Conservation (phyloP, 2,888 invertebrate species). For the Hydraecia micacea region DNA sequence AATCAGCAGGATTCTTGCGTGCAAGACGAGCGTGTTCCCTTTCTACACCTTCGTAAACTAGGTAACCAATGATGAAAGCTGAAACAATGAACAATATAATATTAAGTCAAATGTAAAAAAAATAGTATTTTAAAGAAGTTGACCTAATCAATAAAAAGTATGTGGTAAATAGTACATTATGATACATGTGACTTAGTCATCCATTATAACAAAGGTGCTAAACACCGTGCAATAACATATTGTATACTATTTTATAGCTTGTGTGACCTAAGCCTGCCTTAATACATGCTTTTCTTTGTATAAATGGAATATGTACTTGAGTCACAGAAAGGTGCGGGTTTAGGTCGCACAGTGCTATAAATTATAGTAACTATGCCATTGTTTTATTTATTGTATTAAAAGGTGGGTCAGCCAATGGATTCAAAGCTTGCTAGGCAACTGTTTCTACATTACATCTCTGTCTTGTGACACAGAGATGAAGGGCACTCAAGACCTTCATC, state of each 20-base stretch:
- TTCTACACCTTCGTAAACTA: conserved; percentile 91
- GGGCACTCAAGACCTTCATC: neutral
- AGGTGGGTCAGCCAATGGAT: neutral
- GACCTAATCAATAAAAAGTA: neutral
- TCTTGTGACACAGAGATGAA: neutral
- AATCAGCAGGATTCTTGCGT: conserved; percentile 93
- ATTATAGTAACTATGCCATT: neutral
- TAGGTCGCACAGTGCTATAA: neutral
- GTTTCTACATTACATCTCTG: neutral
- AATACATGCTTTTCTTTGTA: neutral
- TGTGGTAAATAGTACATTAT: neutral
- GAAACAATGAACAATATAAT: conserved; percentile 74
- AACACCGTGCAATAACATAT: neutral
- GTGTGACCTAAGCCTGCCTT: neutral
- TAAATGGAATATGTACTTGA: neutral
- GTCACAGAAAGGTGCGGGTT: neutral
- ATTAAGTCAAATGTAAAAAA: neutral
- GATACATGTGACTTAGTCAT: neutral
- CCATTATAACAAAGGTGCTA: neutral
- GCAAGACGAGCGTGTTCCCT: conserved; percentile 88
- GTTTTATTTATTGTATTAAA: neutral
- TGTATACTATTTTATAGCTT: neutral
- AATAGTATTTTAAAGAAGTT: neutral
- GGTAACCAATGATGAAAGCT: conserved; percentile 91
- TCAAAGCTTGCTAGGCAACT: neutral